Evolutionary conservation across 2,797 vertebrate species (phyloP).

Genomic region (Hylomyscus alleni): DNA sequence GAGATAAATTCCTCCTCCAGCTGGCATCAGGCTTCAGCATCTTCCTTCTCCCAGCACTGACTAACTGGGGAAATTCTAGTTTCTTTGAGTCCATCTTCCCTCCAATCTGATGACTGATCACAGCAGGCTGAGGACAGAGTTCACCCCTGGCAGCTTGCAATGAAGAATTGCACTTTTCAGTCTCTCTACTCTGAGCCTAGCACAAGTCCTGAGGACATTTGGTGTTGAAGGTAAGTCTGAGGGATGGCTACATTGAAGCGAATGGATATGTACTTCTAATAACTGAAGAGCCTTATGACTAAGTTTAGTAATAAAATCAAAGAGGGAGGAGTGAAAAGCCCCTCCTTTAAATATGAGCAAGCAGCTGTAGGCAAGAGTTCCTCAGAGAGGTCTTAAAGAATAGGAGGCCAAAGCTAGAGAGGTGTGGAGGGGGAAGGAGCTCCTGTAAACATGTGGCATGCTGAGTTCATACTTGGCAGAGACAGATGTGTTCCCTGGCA

Average conservation of each 20-base stretch:
- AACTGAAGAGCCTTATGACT: background rate
- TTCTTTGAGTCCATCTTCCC: background rate
- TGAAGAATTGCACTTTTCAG: background rate
- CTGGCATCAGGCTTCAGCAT: background rate
- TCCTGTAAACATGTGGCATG: background rate
- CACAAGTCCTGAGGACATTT: constrained; percentile 1
- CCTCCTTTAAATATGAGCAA: background rate
- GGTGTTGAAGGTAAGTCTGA: constrained; percentile 24
- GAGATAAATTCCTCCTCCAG: background rate
- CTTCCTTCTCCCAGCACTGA: background rate
- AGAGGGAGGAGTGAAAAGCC: background rate
- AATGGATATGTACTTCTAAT: background rate
- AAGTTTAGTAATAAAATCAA: background rate
- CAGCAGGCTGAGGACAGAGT: background rate
- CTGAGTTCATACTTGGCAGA: constrained; percentile 50
- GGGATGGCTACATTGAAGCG: constrained; percentile 33
- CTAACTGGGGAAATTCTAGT: background rate
- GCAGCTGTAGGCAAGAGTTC: background rate
- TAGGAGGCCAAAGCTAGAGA: background rate
- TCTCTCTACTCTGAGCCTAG: background rate
- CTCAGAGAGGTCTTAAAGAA: background rate
- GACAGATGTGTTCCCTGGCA: constrained; percentile 57
- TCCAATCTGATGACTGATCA: background rate
- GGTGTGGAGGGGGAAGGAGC: background rate
- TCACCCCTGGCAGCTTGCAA: background rate